Percentiles rank a stretch among this genome's conserved stretches.
Conservation (phyloP, 2,888 invertebrate genomes). For the Tineola bisselliella region DNA sequence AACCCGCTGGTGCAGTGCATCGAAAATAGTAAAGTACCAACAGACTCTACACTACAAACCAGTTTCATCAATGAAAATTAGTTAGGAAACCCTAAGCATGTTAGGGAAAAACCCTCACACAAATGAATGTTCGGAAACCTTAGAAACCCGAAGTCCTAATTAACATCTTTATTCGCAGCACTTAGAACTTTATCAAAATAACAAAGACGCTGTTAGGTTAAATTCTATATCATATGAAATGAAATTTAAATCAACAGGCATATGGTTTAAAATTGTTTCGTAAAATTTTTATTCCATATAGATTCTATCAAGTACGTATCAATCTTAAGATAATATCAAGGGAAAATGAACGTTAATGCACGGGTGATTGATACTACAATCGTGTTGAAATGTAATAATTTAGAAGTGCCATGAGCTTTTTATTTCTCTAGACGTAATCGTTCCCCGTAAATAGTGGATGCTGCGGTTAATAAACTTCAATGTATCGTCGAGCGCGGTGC, state of each 20-base stretch:
- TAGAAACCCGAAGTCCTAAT: not conserved
- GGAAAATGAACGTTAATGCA: no score
- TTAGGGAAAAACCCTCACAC: conserved; percentile 4
- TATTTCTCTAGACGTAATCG: not conserved
- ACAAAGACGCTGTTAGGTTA: not conserved
- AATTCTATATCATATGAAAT: no score
- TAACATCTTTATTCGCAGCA: not conserved
- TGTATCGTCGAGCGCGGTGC: conserved; percentile 8
- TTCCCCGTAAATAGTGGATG: not conserved
- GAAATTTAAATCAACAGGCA: no score
- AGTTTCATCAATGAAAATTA: conserved; percentile 7
- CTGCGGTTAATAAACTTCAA: not conserved
- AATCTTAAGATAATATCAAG: no score
- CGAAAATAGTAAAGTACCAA: no score
- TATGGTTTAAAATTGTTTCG: no score
- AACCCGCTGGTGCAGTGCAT: no score
- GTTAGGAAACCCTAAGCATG: conserved; percentile 8
- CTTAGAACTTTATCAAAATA: not conserved
- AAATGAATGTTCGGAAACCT: not conserved
- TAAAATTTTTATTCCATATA: no score
- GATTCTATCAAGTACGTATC: no score
- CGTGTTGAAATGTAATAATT: not conserved
- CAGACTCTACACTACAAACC: not conserved
- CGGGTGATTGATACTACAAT: not conserved
- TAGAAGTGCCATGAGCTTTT: not conserved